A percentile compares a stretch with the other conserved stretches of the same genome.
These are phyloP conservation scores for cattle (Bos taurus) DNA, from an alignment of 2,113 vertebrate genomes.

Conservation along the genomic window ARS-UCD2.0 NC_037346.1:16119501-16120000, in stretches of 20 bases:
- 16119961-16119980: neutral
- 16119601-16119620: fast-evolving
- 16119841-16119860: neutral
- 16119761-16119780: neutral
- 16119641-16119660: neutral
- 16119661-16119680: neutral
- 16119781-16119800: neutral
- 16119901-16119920: neutral
- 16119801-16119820: neutral
- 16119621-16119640: neutral
- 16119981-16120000: neutral
- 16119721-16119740: neutral
- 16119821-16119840: neutral
- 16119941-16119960: neutral
- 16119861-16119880: neutral
- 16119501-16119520: neutral
- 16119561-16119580: neutral
- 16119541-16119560: neutral
- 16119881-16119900: neutral
- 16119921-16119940: neutral
- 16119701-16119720: neutral
- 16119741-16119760: neutral
- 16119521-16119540: neutral
- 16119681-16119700: neutral
- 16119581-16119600: neutral